Percentiles rank a stretch among this genome's conserved stretches.
Conservation (phyloP, 2,888 invertebrate species). For the Philaethria dido region DNA sequence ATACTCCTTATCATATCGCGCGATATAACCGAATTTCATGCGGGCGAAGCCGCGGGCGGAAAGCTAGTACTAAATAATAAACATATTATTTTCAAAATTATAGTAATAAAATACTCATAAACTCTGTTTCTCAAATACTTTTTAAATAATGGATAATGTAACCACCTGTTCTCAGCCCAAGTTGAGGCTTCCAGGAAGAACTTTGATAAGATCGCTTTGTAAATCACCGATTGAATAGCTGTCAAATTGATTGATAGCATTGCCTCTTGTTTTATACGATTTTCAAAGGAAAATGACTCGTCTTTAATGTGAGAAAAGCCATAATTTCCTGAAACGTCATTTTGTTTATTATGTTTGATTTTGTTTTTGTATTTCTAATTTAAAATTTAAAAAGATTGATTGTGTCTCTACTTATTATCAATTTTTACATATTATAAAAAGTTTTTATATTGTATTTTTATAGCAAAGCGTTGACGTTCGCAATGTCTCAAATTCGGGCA, state of each 20-base stretch:
- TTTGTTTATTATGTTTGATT: background rate
- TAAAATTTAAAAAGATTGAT: background rate
- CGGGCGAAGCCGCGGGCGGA: too few relatives aligned
- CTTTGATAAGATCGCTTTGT: constrained; percentile 41
- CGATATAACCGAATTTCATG: too few relatives aligned
- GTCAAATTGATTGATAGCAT: constrained; percentile 44
- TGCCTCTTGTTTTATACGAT: constrained; percentile 23
- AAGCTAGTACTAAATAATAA: too few relatives aligned
- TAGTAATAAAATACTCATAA: too few relatives aligned
- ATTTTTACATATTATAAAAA: too few relatives aligned
- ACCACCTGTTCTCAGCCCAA: constrained; percentile 34
- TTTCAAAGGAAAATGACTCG: constrained; percentile 9
- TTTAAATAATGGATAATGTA: background rate
- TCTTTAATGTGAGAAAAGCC: background rate
- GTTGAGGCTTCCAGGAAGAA: constrained; percentile 28
- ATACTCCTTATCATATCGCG: too few relatives aligned
- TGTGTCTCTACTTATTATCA: too few relatives aligned
- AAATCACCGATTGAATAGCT: constrained; percentile 43
- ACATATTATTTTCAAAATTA: too few relatives aligned
- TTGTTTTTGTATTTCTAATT: background rate
- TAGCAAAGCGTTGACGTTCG: too few relatives aligned
- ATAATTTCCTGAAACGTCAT: background rate
- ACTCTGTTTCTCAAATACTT: too few relatives aligned
- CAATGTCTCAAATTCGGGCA: too few relatives aligned
- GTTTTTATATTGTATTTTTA: too few relatives aligned